phyloP scores from a whole-genome alignment of 2,797 vertebrate species.

The Distichodus sexfasciatus region DNA sequence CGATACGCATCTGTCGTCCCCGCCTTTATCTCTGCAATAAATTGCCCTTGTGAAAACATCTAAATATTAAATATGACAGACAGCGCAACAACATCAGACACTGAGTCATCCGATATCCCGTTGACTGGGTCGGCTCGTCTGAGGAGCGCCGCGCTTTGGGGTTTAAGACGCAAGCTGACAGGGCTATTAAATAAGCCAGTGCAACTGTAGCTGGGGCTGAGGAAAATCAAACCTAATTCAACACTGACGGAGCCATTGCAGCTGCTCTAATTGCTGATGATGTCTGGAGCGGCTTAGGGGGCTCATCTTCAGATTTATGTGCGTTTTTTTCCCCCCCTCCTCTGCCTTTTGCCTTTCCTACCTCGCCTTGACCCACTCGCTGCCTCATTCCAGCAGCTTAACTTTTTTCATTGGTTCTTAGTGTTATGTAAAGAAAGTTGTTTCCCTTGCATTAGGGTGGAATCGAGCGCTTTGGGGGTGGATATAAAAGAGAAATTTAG shows the following conservation, averaged over 20 bases:
- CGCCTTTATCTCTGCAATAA: conserved; percentile 54
- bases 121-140: conserved; percentile 38
- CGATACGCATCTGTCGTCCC: conserved; percentile 56
- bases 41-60: conserved; percentile 61
- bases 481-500: background rate
- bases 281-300: conserved; percentile 47
- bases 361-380: conserved; percentile 5
- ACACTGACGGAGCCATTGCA: conserved; percentile 51
- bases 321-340: conserved; percentile 17
- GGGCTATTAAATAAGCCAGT: conserved; percentile 57
- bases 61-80: conserved; percentile 66
- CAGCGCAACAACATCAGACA: conserved; percentile 55
- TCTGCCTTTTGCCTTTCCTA: too few relatives aligned
- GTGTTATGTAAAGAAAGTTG: background rate
- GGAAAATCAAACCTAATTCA: conserved; percentile 54
- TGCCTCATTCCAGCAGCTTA: background rate
- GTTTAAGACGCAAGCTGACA: conserved; percentile 57
- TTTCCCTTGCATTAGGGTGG: background rate
- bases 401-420: background rate
- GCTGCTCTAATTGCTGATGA: conserved; percentile 56
- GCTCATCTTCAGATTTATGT: conserved; percentile 54
- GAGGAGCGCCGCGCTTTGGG: conserved; percentile 26
- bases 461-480: background rate
- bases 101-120: conserved; percentile 59
- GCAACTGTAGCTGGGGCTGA: conserved; percentile 66